Evolutionary conservation across 2,113 vertebrate species (phyloP).

Genomic region (Lethenteron reissneri): DNA sequence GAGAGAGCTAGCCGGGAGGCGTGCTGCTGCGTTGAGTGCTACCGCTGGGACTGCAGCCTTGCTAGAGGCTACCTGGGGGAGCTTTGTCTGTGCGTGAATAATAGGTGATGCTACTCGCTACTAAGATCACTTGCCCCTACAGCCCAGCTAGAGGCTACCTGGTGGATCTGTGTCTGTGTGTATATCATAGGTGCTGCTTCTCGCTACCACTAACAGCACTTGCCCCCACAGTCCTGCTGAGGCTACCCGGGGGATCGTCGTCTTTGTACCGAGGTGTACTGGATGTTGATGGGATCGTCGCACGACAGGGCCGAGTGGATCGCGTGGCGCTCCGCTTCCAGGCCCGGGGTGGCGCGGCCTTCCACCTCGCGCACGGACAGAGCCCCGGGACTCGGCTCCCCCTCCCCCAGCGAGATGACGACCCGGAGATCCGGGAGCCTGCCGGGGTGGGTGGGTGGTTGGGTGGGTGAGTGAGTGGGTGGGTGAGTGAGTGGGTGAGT

Average conservation of each 20-base stretch:
- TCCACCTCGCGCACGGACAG: constrained; percentile 45
- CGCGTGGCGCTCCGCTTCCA: constrained; percentile 26
- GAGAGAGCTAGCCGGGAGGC: no score
- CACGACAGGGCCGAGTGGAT: constrained; percentile 34
- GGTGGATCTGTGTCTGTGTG: no score
- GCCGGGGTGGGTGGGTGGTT: neutral
- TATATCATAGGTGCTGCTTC: no score
- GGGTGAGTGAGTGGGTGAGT: no score
- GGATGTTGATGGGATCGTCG: constrained; percentile 67
- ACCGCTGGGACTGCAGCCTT: neutral
- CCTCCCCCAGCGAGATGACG: constrained; percentile 33
- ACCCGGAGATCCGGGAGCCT: constrained; percentile 55
- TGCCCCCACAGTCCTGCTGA: neutral
- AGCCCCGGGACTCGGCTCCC: constrained; percentile 34
- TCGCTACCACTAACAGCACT: no score
- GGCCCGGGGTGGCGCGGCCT: constrained; percentile 32
- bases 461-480: no score
- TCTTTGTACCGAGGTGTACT: constrained; percentile 61
- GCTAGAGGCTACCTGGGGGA: no score
- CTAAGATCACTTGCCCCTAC: no score
- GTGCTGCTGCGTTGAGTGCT: no score
- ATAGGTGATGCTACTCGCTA: no score
- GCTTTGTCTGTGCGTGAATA: no score
- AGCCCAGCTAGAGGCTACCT: no score
- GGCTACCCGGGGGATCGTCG: neutral